phyloP scores from a whole-genome alignment of 2,113 vertebrate genomes.

The Peromyscus californicus region DNA sequence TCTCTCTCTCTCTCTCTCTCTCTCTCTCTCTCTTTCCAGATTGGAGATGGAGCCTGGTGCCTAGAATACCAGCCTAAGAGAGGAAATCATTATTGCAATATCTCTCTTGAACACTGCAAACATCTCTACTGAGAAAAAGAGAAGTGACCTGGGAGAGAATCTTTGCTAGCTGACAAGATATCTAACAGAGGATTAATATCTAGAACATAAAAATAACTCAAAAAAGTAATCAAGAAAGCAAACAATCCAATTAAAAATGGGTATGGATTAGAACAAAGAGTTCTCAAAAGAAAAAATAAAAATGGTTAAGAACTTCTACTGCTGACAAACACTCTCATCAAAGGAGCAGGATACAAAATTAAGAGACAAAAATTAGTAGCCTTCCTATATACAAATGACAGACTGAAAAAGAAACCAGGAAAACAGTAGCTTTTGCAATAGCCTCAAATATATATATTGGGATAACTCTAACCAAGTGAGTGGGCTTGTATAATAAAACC shows the following conservation, averaged over 20 bases:
- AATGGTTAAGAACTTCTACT: neutral
- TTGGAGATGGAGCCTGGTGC: neutral
- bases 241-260: neutral
- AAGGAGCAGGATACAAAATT: no score
- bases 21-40: neutral
- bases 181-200: neutral
- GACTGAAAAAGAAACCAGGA: no score
- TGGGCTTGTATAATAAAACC: no score
- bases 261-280: neutral
- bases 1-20: no score
- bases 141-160: neutral
- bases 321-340: no score
- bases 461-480: no score
- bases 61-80: neutral
- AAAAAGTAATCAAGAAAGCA: neutral
- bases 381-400: no score
- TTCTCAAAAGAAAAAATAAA: neutral
- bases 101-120: neutral
- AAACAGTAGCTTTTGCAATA: no score
- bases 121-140: neutral
- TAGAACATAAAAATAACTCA: neutral
- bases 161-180: neutral
- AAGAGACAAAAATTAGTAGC: no score
- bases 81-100: neutral
- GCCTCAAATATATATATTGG: no score